Percentiles rank a stretch among this genome's conserved stretches.
These are phyloP conservation scores for Porites divaricata DNA, from an alignment of 92 coral and sea anemone genomes.

Conservation along the genomic window DNA sequence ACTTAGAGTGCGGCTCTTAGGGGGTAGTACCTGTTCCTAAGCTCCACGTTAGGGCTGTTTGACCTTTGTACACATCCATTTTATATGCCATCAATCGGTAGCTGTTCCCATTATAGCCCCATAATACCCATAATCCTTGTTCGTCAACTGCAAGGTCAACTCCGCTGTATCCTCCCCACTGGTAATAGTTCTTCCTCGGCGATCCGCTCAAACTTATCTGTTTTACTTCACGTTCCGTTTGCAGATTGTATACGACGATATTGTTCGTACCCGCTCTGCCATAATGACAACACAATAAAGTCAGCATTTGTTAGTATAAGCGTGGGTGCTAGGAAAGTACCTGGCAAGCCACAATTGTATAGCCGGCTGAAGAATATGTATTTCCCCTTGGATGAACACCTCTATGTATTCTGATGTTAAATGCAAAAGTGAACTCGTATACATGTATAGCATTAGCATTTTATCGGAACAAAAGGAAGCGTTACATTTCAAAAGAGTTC, in stretches of 20 bases:
- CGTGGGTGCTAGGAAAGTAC: too few species aligned
- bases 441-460: too few species aligned
- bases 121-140: constrained; percentile 45
- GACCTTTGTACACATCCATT: constrained; percentile 20
- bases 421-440: too few species aligned
- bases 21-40: constrained; percentile 1
- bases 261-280: background rate
- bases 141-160: constrained; percentile 51
- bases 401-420: too few species aligned
- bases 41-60: background rate
- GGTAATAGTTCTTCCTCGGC: background rate
- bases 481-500: too few species aligned
- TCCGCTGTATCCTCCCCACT: constrained; percentile 41
- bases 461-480: too few species aligned
- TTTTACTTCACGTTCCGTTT: background rate
- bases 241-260: constrained; percentile 2
- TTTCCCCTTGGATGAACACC: too few species aligned
- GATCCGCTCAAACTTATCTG: background rate
- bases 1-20: background rate
- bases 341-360: too few species aligned
- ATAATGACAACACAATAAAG: background rate
- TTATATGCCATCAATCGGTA: constrained; percentile 1
- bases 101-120: constrained; percentile 1
- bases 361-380: too few species aligned
- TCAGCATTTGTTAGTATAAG: too few species aligned